These are phyloP conservation scores for Dipodomys stephensi DNA, from an alignment of 2,113 vertebrate species.

Conservation along the genomic window DNA sequence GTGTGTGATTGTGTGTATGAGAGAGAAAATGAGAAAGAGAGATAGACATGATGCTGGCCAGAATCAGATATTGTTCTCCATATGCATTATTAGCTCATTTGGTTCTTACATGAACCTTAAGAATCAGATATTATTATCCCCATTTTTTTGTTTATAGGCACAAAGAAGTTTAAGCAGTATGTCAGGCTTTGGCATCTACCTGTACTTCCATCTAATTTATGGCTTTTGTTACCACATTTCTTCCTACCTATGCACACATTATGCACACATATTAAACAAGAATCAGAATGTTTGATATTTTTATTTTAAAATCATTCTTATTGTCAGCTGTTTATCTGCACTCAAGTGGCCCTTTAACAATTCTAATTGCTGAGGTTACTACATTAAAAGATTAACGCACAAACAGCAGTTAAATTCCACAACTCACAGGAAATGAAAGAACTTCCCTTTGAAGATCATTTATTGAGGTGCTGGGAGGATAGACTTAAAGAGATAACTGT, in stretches of 20 bases:
- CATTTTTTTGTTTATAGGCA: not conserved
- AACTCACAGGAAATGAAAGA: constrained; percentile 35
- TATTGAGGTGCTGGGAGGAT: constrained; percentile 3
- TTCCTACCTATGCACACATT: not conserved
- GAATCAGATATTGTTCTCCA: not conserved
- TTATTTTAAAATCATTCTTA: not conserved
- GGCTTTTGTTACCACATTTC: not conserved
- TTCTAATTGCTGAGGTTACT: constrained; percentile 16
- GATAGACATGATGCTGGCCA: not conserved
- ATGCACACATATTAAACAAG: not conserved
- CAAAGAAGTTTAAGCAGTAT: not conserved
- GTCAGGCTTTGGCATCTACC: not conserved
- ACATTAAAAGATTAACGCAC: constrained; percentile 15
- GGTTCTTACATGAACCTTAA: not conserved
- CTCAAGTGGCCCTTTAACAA: not conserved
- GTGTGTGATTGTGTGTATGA: not conserved
- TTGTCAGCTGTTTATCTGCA: not conserved
- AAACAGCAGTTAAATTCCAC: constrained; percentile 43
- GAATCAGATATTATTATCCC: not conserved
- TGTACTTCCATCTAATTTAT: not conserved
- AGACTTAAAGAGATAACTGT: constrained; percentile 39
- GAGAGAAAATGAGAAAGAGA: no score
- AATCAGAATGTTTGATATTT: not conserved
- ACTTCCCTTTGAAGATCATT: constrained; percentile 20
- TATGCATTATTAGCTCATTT: not conserved